Percentiles rank a stretch among this genome's conserved stretches.
Evolutionary conservation across 2,113 vertebrate species (phyloP).

Genomic region (Emydocephalus ijimae): DNA sequence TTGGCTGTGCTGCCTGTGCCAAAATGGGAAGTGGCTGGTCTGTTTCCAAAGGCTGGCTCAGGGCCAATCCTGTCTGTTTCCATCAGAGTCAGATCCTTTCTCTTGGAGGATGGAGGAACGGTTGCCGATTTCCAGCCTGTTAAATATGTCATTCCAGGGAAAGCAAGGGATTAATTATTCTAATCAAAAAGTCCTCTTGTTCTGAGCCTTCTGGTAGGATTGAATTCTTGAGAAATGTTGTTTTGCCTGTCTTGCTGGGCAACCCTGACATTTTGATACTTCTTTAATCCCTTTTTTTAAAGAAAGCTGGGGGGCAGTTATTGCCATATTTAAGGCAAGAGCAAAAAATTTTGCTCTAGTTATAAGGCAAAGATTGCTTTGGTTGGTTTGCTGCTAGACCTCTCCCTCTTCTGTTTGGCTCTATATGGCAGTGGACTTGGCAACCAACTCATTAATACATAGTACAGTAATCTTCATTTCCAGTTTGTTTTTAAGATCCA

Average conservation of each 20-base stretch:
- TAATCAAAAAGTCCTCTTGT: no score
- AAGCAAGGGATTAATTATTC: neutral
- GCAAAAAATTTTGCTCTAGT: neutral
- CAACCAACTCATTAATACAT: neutral
- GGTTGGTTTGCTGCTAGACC: neutral
- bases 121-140: neutral
- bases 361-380: neutral
- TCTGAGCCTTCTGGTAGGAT: neutral
- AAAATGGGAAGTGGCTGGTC: neutral
- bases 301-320: neutral
- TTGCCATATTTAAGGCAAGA: neutral
- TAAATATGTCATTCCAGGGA: neutral
- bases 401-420: neutral
- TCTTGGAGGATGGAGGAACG: neutral
- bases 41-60: neutral
- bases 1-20: neutral
- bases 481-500: neutral
- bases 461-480: neutral
- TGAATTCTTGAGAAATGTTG: neutral
- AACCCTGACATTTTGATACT: neutral
- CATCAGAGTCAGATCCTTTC: accelerated
- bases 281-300: neutral
- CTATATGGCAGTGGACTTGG: no score
- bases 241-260: neutral
- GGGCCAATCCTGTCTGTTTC: accelerated